Base-by-base conservation (phyloP, 2,888 invertebrate genomes). In the Torymus texanus region DNA sequence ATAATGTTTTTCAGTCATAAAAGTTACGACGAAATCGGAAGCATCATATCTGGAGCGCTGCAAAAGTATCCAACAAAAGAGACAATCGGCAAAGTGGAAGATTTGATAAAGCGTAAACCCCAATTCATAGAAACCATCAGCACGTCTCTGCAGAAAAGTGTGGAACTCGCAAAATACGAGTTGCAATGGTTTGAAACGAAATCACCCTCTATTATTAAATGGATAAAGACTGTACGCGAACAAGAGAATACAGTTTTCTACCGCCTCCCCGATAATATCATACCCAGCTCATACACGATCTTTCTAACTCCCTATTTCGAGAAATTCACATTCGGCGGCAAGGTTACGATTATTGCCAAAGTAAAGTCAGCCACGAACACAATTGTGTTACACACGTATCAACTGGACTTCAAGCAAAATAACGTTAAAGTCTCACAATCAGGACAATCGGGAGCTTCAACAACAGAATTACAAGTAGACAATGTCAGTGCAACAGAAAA, bases 271-370 rank as follows among this genome's bases (percentile, higher is more conserved):
- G 89, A 88, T 0, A 90, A 90, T 53, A 90, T 93, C 0, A 85
- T 84, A n/a, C 94, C 94, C 0, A 88, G 87, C 0, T 90, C 91
- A 82, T 94, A 94, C 84, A 90, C 90, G 18, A 90, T 94, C 14
- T 86, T 86, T 14, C 87, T 94, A 0, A 90, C 86, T 70, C 90
- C 93, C 0, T 86, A 92, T 68, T 91, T 94, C 0, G 87, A 88
- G 4, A 89, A 89, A 18, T 87, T 87, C 16, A 85, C 83, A 0
- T 41, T 89, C 84, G 71, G 84, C 1, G 87, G 89, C 50, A 58
- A 2, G 0, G 87, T 88, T 1, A 16, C 77, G 2, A 88, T 88
- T 51, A 61, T 18, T 1, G 84, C 85, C 0, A 12, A 11, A 0
- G 84, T 88, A 0, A 13, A 0, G 0, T 29, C 74, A 3, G 3